Evolutionary conservation across 1,140 invertebrate genomes (phyloP).

Genomic region (Spodoptera litura): DNA sequence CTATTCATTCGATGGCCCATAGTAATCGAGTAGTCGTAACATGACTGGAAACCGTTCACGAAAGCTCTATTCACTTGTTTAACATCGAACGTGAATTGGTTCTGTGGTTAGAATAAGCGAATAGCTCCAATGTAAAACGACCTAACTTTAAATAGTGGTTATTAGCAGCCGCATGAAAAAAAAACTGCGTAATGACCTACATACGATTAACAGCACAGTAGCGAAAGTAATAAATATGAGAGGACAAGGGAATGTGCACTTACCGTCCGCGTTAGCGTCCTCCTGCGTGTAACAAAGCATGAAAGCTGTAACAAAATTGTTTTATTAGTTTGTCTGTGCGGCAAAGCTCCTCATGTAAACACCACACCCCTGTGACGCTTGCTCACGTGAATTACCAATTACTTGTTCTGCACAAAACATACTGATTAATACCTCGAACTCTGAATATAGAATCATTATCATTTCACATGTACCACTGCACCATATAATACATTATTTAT

Average conservation of each 20-base stretch:
- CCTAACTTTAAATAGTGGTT: conserved; percentile 70
- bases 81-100: conserved; percentile 36
- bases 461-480: conserved; percentile 43
- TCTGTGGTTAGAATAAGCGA: conserved; percentile 74
- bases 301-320: conserved; percentile 92
- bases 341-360: conserved; percentile 16
- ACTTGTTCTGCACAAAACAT: conserved; percentile 16
- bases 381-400: conserved; percentile 28
- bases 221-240: conserved; percentile 68
- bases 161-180: conserved; percentile 76
- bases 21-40: conserved; percentile 20
- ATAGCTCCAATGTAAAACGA: conserved; percentile 67
- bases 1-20: not conserved
- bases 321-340: conserved; percentile 50
- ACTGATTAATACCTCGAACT: conserved; percentile 20
- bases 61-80: conserved; percentile 35
- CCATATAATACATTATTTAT: conserved; percentile 49
- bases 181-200: conserved; percentile 76
- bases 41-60: conserved; percentile 12
- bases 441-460: conserved; percentile 24
- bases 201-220: conserved; percentile 77
- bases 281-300: conserved; percentile 97
- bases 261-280: conserved; percentile 95
- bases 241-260: conserved; percentile 75
- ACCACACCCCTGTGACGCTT: conserved; percentile 23